These are phyloP conservation scores for Eidolon helvum DNA, from an alignment of 2,113 vertebrate species.

Conservation along the genomic window DNA sequence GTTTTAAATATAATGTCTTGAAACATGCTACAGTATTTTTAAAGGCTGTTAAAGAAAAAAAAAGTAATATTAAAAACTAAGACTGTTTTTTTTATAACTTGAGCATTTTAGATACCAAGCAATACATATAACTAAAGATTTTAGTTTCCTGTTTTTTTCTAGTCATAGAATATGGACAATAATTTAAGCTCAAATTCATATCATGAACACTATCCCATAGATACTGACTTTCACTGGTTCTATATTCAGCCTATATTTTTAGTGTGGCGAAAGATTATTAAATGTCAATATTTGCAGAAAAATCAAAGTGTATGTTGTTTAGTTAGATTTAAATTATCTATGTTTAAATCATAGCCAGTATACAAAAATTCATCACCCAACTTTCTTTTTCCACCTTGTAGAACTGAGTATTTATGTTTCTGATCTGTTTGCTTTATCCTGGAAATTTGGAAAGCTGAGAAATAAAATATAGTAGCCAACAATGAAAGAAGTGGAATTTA, in stretches of 20 bases:
- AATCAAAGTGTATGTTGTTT: background rate
- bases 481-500: background rate
- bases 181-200: background rate
- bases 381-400: background rate
- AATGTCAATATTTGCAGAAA: background rate
- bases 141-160: background rate
- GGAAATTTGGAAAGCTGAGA: background rate
- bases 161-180: background rate
- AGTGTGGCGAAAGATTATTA: background rate
- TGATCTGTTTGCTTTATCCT: background rate
- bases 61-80: background rate
- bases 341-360: background rate
- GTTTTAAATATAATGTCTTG: background rate
- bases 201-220: background rate
- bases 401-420: background rate
- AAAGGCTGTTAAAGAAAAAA: background rate
- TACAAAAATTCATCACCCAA: background rate
- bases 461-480: background rate
- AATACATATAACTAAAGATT: background rate
- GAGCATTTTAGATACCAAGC: background rate
- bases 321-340: background rate
- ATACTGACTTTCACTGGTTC: background rate
- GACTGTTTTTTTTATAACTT: background rate
- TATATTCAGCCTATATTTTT: background rate
- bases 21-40: conserved; percentile 10